Evolutionary conservation across 2,888 invertebrate species (phyloP), one percentile per base, ranked within the genome.

Genomic region (Cataglyphis livida): DNA sequence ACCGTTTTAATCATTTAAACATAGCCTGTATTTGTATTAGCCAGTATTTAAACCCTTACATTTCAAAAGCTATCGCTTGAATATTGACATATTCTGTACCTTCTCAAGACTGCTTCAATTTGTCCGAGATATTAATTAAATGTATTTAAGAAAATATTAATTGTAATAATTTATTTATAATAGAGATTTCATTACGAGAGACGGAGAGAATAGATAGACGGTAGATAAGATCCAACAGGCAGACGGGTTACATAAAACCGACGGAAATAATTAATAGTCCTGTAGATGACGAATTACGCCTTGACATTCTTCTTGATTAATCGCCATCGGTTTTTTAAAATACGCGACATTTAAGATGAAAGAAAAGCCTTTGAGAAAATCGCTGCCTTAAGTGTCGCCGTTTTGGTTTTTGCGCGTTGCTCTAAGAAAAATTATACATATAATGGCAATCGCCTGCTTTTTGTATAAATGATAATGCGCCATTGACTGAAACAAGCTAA

Each of bases 261-360:
- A 54, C 78, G 61, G 66, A 59, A 76, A 66, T 76, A 76, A 82
- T 82, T 82, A 82, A 82, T 82, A 82, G 78, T 38, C 68, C n/a
- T 61, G 68, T 59, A 68, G 68, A 82, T 82, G 76, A 82, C 66
- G 54, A 64, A 83, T 83, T 61, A 44, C 48, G 70, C n/a, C 57
- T 12, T 65, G 54, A 64, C 62, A 44, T 64, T 68, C 32, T 38
- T 64, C 15, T 79, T 83, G 83, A 83, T 83, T 83, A 83, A 83
- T 83, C 57, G 44, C 41, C 57, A 79, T 57, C 35, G 70, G 51
- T 83, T 78, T 79, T 51, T 54, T 32, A 35, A 32, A 62, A 61
- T 68, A 68, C 62, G 44, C 70, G 44, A 61, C 68, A 38, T 41
- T 78, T 44, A 65, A 76, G 79, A 83, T 65, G 70, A 62, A 78